Percentiles rank a stretch among this genome's conserved stretches.
Conservation (phyloP, 2,113 vertebrate genomes). For the Paradoxurus hermaphroditus region DNA sequence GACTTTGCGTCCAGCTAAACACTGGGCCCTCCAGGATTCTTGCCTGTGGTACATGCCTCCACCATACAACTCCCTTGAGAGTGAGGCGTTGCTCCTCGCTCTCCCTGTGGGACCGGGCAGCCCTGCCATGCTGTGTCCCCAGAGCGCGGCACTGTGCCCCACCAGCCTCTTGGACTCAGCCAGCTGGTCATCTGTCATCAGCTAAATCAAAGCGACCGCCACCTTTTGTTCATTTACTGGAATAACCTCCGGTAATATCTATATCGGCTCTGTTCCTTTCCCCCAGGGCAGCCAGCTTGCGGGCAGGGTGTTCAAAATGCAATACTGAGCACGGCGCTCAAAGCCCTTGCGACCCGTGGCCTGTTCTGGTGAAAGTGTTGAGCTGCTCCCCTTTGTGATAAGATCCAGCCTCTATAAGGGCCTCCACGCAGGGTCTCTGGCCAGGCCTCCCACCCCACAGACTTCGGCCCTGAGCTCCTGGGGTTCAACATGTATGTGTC, state of each 20-base stretch:
- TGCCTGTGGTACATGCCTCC: not conserved
- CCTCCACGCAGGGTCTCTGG: not conserved
- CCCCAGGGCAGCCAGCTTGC: too few relatives aligned
- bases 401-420: not conserved
- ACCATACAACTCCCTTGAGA: fast-evolving
- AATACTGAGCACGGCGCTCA: not conserved
- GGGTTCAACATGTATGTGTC: fast-evolving
- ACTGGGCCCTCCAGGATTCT: fast-evolving
- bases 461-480: not conserved
- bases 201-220: not conserved
- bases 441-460: not conserved
- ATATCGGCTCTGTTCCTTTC: not conserved
- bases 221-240: not conserved
- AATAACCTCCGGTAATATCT: not conserved
- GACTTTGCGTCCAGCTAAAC: not conserved
- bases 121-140: not conserved
- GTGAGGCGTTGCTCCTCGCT: too few relatives aligned
- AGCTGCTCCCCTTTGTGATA: not conserved
- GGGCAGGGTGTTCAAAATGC: not conserved
- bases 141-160: not conserved
- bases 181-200: not conserved
- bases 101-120: fast-evolving
- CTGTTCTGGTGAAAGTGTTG: not conserved
- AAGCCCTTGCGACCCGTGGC: not conserved
- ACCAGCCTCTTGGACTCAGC: not conserved